These are phyloP conservation scores for Zaprionus gabonicus DNA, from an alignment of 1,140 invertebrate species.

Conservation along the genomic window DNA sequence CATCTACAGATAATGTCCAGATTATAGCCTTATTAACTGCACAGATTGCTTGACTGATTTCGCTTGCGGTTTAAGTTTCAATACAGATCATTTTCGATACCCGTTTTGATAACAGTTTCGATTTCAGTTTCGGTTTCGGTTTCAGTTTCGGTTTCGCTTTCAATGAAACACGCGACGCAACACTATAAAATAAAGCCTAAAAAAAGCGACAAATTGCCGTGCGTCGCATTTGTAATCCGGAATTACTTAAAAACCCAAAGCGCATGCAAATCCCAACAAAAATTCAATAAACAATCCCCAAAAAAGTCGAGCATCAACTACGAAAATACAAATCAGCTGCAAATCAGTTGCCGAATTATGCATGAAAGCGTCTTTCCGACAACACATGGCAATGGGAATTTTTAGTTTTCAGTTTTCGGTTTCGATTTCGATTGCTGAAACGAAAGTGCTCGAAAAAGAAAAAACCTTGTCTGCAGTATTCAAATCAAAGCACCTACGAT, in stretches of 20 bases:
- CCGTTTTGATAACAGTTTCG: conserved; percentile 4
- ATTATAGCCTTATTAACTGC: conserved; percentile 27
- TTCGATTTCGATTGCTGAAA: conserved; percentile 17
- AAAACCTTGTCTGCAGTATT: not conserved
- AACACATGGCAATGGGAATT: conserved; percentile 28
- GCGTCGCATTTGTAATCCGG: conserved; percentile 46
- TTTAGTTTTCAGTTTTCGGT: conserved; percentile 23
- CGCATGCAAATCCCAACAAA: conserved; percentile 47
- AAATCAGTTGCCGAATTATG: conserved; percentile 29
- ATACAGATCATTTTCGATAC: not conserved
- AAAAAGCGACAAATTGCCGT: conserved; percentile 20
- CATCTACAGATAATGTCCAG: not conserved
- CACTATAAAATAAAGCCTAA: conserved; percentile 2
- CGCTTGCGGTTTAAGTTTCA: conserved; percentile 16
- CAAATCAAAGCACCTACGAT: not conserved
- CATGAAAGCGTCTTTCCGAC: conserved; percentile 33
- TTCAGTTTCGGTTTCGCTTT: conserved; percentile 46
- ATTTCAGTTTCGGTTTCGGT: not conserved
- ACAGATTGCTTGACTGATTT: not conserved
- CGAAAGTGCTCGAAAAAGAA: conserved; percentile 28
- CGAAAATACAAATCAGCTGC: conserved; percentile 33
- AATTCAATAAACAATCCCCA: conserved; percentile 20
- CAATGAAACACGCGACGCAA: conserved; percentile 31
- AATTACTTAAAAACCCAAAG: conserved; percentile 24
- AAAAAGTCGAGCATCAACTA: conserved; percentile 31